A percentile compares a stretch with the other conserved stretches of the same genome.
Evolutionary conservation across 2,797 vertebrate species (phyloP).

Genomic region (Hephaestus fuliginosus): DNA sequence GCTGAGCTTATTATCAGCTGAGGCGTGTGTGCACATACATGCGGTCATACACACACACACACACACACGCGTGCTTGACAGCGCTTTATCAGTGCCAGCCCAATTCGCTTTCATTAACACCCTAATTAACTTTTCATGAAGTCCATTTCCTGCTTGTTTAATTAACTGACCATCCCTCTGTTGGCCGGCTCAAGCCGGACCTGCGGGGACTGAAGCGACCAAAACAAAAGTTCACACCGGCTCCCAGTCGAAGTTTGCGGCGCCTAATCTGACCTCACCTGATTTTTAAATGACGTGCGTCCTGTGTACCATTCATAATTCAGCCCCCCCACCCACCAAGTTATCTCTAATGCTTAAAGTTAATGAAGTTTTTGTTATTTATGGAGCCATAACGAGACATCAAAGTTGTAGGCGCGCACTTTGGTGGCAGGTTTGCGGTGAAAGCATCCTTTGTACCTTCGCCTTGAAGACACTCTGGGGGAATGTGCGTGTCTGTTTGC

Average conservation of each 20-base stretch:
- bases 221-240: constrained; percentile 35
- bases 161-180: constrained; percentile 77
- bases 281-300: constrained; percentile 33
- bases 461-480: constrained; percentile 22
- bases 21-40: not conserved
- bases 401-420: constrained; percentile 22
- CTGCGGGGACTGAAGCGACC: constrained; percentile 38
- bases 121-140: constrained; percentile 82
- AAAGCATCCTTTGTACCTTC: constrained; percentile 27
- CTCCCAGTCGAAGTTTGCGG: not conserved
- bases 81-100: constrained; percentile 70
- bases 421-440: constrained; percentile 21
- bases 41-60: not conserved
- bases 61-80: not conserved
- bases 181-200: constrained; percentile 43
- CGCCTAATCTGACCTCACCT: constrained; percentile 16
- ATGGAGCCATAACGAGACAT: not conserved
- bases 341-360: constrained; percentile 5
- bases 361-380: constrained; percentile 49
- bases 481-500: constrained; percentile 23
- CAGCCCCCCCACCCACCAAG: constrained; percentile 10
- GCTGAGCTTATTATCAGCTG: constrained; percentile 46
- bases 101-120: constrained; percentile 75
- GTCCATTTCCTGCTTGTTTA: constrained; percentile 74
- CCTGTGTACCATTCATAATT: constrained; percentile 52